Conservation (phyloP, 1,140 invertebrate genomes). For the Drosophila nigrodunni region DNA sequence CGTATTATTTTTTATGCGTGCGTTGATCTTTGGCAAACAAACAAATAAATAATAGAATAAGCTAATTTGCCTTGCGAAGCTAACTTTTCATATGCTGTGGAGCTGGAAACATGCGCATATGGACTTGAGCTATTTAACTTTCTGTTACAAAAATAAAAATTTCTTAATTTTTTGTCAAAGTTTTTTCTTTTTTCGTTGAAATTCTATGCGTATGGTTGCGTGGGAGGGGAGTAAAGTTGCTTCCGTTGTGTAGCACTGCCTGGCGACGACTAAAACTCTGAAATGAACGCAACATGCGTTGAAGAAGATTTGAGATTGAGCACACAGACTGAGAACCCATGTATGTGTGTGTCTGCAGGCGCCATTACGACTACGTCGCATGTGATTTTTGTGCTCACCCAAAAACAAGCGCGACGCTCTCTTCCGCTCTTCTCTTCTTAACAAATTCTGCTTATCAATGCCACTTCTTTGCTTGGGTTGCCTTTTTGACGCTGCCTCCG, state of each 20-base stretch:
- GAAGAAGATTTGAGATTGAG: slow-evolving; percentile 35
- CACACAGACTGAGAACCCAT: neutral
- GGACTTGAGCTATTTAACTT: neutral
- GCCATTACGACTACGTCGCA: slow-evolving; percentile 45
- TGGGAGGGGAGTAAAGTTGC: slow-evolving; percentile 13
- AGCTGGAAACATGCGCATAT: slow-evolving; percentile 41
- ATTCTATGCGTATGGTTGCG: slow-evolving; percentile 7
- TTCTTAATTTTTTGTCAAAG: slow-evolving; percentile 5
- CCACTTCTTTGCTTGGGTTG: slow-evolving; percentile 1
- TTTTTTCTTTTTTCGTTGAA: slow-evolving; percentile 10
- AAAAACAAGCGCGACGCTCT: slow-evolving; percentile 46
- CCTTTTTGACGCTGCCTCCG: neutral
- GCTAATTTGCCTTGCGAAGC: neutral
- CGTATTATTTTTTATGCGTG: slow-evolving; percentile 40
- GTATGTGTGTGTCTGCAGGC: slow-evolving; percentile 8
- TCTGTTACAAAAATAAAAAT: slow-evolving; percentile 30
- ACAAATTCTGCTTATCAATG: slow-evolving; percentile 33
- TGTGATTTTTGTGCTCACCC: slow-evolving; percentile 52
- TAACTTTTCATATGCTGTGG: neutral
- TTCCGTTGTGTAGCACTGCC: slow-evolving; percentile 46
- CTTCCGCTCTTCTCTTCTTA: neutral
- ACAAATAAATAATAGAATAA: neutral
- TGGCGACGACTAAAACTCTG: slow-evolving; percentile 42
- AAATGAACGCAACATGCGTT: slow-evolving; percentile 36
- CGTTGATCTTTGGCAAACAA: slow-evolving; percentile 10